phyloP scores from a whole-genome alignment of 2,113 vertebrate species.

The Donacobius atricapilla region DNA sequence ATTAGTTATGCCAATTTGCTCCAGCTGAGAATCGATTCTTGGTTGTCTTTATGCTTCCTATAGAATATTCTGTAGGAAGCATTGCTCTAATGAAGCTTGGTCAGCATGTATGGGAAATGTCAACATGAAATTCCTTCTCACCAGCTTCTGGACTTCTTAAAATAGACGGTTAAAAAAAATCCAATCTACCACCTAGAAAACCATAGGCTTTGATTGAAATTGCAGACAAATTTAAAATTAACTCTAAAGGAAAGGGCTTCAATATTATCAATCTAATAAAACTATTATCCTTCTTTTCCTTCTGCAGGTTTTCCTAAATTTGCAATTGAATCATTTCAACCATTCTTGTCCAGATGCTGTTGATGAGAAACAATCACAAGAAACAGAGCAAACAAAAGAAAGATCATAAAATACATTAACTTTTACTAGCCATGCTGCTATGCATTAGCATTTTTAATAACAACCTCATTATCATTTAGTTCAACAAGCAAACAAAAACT shows the following conservation, averaged over 20 bases:
- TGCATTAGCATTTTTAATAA: slow-evolving; percentile 68
- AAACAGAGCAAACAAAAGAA: slow-evolving; percentile 35
- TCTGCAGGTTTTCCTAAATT: neutral
- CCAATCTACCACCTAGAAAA: neutral
- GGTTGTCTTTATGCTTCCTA: neutral
- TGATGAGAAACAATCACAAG: slow-evolving; percentile 10
- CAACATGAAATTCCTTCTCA: neutral
- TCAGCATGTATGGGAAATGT: neutral
- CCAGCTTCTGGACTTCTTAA: neutral
- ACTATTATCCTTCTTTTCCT: neutral
- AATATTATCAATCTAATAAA: neutral
- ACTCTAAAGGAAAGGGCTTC: neutral
- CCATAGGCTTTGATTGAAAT: neutral
- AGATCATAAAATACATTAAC: slow-evolving; percentile 49
- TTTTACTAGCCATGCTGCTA: neutral
- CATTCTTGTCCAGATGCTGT: neutral
- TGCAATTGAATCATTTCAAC: slow-evolving; percentile 34
- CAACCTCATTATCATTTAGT: slow-evolving; percentile 49
- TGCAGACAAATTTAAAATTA: neutral
- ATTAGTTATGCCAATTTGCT: slow-evolving; percentile 57
- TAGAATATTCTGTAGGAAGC: slow-evolving; percentile 28
- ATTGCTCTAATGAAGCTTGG: neutral
- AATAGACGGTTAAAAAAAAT: neutral
- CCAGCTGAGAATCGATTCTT: slow-evolving; percentile 34
- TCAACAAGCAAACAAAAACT: slow-evolving; percentile 27